Base-by-base conservation (phyloP, 2,113 vertebrate species). In the Pachypanchax playfairii region DNA sequence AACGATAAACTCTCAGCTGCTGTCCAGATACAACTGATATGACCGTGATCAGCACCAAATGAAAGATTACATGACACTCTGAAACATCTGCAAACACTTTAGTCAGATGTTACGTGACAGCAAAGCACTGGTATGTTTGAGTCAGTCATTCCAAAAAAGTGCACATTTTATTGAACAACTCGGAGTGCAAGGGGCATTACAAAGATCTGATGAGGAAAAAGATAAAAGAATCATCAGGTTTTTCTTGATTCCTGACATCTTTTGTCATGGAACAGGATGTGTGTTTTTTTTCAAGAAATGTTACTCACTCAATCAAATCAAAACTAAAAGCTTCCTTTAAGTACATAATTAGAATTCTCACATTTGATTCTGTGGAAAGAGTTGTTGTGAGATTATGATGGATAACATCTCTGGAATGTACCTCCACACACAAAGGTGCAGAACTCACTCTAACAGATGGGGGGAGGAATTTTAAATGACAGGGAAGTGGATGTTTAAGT, bases 381-480 rank as follows among this genome's bases (percentile, higher is more conserved):
- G 5, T 3, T 7, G 8, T 8, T 28, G 25, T 58, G 14, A 61
- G 28, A 10, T 47, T 1, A 58, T 15, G 26, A 21, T 15, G 39
- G 2, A 26, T 55, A 33, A 53, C 31, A 58, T 21, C 55, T 46
- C 9, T 65, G 38, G 51, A 73, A 67, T 60, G 49, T 50, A 24
- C n/a, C n/a, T 6, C 20, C 4, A 14, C 41, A 48, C 64, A 50
- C 1, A 17, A 33, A 54, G 64, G 44, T 35, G 65, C 0, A 17
- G 18, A 41, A 4, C 36, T 51, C 52, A 41, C 20, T 29, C 22
- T 6, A 33, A 25, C 38, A 49, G 49, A 35, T 47, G 43, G 49
- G 42, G 60, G 65, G 70, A 12, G 70, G 68, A 52, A 47, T 50
- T 31, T 53, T 25, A 53, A 58, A 50, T n/a, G 26, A 41, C 10